Conservation (phyloP, 2,113 vertebrate genomes). For the Microtus montanus region DNA sequence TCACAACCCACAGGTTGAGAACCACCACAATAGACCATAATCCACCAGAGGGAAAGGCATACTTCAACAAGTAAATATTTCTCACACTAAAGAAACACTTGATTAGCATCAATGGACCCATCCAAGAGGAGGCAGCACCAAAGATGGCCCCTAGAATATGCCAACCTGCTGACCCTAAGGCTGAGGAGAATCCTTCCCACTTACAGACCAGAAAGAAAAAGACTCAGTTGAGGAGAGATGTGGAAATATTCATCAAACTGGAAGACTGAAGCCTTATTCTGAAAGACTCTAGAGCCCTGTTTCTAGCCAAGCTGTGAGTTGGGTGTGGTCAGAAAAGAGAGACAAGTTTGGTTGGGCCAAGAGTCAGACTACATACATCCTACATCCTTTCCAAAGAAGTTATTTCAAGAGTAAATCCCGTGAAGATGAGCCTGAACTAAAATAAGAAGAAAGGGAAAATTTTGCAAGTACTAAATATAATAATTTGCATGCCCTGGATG, state of each 20-base stretch:
- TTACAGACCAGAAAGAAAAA: neutral
- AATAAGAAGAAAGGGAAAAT: neutral
- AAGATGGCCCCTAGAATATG: neutral
- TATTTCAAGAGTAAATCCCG: neutral
- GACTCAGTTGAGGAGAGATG: neutral
- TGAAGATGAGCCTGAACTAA: neutral
- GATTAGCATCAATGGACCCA: neutral
- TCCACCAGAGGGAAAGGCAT: neutral
- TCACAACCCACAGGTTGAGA: neutral
- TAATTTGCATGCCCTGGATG: neutral
- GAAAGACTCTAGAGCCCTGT: neutral
- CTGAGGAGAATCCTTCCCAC: neutral
- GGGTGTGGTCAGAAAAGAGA: neutral
- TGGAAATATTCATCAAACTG: neutral
- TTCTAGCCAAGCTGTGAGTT: neutral
- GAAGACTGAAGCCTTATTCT: neutral
- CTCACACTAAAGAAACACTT: neutral
- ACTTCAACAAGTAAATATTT: neutral
- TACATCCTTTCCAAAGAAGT: neutral
- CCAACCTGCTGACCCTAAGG: neutral
- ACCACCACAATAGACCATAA: neutral
- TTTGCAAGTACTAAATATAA: neutral
- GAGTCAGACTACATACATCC: neutral
- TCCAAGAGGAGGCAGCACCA: neutral
- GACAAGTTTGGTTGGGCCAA: neutral